These are phyloP conservation scores for Urocyon cinereoargenteus DNA, from an alignment of 2,797 vertebrate genomes.

Conservation along the genomic window DNA sequence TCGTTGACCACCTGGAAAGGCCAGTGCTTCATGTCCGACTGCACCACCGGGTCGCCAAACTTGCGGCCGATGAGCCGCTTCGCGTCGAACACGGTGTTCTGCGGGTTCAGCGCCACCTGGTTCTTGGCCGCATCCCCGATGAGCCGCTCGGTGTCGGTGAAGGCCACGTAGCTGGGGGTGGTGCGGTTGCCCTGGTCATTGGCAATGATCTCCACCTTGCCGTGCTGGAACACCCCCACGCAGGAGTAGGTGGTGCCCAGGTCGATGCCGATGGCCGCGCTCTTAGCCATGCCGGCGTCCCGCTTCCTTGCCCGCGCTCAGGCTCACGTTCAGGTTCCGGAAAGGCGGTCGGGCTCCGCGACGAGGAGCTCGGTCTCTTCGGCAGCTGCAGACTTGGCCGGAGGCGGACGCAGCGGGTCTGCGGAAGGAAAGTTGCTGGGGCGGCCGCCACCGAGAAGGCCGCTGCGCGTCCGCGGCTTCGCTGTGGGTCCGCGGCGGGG, in stretches of 20 bases:
- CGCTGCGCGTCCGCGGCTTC: accelerated
- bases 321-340: not conserved
- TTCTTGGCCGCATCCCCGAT: conserved; percentile 96
- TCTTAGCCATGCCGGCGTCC: conserved; percentile 65
- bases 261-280: conserved; percentile 82
- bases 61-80: conserved; percentile 94
- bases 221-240: conserved; percentile 82
- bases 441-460: accelerated
- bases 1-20: conserved; percentile 94
- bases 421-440: too few species aligned
- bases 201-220: conserved; percentile 82
- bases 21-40: conserved; percentile 96
- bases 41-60: conserved; percentile 92
- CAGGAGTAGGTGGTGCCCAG: conserved; percentile 84
- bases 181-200: conserved; percentile 87
- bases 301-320: not conserved
- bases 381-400: not conserved
- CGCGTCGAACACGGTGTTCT: conserved; percentile 95
- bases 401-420: accelerated
- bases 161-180: conserved; percentile 95
- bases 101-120: conserved; percentile 95
- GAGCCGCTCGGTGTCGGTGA: conserved; percentile 93
- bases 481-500: accelerated
- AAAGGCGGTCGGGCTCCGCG: too few species aligned
- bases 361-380: too few species aligned